Conservation (phyloP, 1,140 invertebrate genomes). For the Neodiprion virginianus region DNA sequence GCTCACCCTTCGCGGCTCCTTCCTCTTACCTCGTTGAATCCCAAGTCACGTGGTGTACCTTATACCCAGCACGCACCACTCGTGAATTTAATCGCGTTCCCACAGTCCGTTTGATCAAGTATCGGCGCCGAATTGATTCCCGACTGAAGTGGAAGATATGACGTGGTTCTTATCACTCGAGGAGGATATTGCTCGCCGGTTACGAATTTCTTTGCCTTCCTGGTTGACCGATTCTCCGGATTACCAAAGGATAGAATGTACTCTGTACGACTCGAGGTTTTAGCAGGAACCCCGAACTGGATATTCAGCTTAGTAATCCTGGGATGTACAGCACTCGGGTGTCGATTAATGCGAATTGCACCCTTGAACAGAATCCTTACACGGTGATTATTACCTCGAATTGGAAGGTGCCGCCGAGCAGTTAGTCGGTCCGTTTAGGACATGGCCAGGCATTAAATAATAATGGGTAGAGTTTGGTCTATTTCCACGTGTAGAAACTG, state of each 20-base stretch:
- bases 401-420: constrained; percentile 24
- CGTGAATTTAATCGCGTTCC: constrained; percentile 18
- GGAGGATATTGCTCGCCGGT: not conserved
- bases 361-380: constrained; percentile 17
- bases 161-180: not conserved
- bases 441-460: constrained; percentile 33
- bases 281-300: no score
- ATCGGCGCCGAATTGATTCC: not conserved
- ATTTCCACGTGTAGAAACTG: constrained; percentile 20
- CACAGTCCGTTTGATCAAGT: not conserved
- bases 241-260: not conserved
- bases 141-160: not conserved
- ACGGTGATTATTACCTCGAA: constrained; percentile 23
- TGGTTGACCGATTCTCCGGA: not conserved
- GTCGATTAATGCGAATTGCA: constrained; percentile 25
- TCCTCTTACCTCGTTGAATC: constrained; percentile 14
- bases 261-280: not conserved
- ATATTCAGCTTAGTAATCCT: no score
- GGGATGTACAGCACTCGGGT: not conserved
- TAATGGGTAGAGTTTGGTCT: constrained; percentile 32
- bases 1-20: constrained; percentile 19
- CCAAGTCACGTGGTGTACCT: constrained; percentile 30
- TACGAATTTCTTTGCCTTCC: not conserved
- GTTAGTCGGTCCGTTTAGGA: constrained; percentile 21
- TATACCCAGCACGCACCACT: constrained; percentile 20